Evolutionary conservation across 2,113 vertebrate genomes (phyloP), one percentile per base, ranked within the genome.

Genomic region (Erythrocercus mccallii): DNA sequence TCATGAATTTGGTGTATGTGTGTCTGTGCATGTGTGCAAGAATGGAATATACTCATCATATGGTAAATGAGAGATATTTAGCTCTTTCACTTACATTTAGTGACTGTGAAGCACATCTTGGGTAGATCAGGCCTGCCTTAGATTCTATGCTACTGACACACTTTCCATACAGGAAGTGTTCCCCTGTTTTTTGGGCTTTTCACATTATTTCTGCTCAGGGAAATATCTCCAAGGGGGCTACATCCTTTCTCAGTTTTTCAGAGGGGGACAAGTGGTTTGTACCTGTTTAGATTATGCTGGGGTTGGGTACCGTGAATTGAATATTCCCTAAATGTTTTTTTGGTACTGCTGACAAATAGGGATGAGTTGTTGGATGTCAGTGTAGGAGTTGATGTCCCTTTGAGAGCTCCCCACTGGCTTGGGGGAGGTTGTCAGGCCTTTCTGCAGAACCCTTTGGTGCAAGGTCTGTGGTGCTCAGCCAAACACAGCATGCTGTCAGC

Each of bases 331-430:
- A 64, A 8, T 42, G 15, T 54, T 89, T 74, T 20, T 17, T 70
- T 0, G 0, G 17, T 48, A 17, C n/a, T 51, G 40, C 35, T 89
- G 66, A n/a, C 22, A 51, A 37, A 23, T 14, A 18, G 18, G 24
- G 15, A 11, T 69, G 81, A 33, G 16, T 20, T 65, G 10, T 20
- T 69, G 60, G 53, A 47, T 40, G 25, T 18, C 20, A 30, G 33
- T 4, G 7, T 23, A 14, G 69, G 40, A 71, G 10, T 8, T 70
- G 31, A 13, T 13, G 12, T 40, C 35, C 19, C 10, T 61, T 71
- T 38, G 40, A 68, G 21, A 45, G 31, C 15, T 66, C 14, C 14
- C 19, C 13, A 3, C 33, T 42, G 53, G 15, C 12, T 10, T 5
- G 33, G 64, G 72, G 37, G 24, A 60, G 7, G 10, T 7, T 37